These are phyloP conservation scores for Hoplodrina ambigua DNA, from an alignment of 2,888 invertebrate genomes.

Conservation along the genomic window DNA sequence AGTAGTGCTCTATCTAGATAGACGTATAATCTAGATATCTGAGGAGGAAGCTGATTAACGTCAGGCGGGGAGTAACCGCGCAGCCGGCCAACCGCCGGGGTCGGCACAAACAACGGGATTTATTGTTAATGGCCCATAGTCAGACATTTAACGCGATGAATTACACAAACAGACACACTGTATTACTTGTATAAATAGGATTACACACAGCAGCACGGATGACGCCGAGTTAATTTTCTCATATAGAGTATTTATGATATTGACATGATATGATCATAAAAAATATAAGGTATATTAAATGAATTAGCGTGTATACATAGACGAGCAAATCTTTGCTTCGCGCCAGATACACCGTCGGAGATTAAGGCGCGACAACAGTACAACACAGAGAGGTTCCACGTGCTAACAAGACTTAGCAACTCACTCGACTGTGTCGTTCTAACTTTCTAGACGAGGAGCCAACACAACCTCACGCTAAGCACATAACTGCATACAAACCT, in stretches of 20 bases:
- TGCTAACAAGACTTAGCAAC: slow-evolving; percentile 72
- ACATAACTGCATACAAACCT: slow-evolving; percentile 24
- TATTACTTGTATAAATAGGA: slow-evolving; percentile 64
- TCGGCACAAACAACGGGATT: slow-evolving; percentile 83
- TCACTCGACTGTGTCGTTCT: slow-evolving; percentile 68
- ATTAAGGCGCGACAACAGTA: slow-evolving; percentile 68
- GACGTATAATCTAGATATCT: slow-evolving; percentile 80
- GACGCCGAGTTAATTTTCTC: slow-evolving; percentile 47
- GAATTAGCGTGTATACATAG: slow-evolving; percentile 70
- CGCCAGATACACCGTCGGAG: slow-evolving; percentile 61
- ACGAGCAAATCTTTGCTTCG: slow-evolving; percentile 67
- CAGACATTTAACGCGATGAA: slow-evolving; percentile 82
- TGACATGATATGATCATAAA: slow-evolving; percentile 41
- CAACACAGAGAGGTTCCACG: slow-evolving; percentile 70
- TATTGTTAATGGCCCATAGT: slow-evolving; percentile 84
- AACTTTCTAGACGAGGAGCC: slow-evolving; percentile 76
- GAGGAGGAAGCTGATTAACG: slow-evolving; percentile 85
- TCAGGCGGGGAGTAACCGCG: slow-evolving; percentile 72
- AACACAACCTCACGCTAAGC: slow-evolving; percentile 42
- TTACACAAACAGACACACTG: slow-evolving; percentile 73
- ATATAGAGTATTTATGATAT: slow-evolving; percentile 33
- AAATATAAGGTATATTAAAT: slow-evolving; percentile 49
- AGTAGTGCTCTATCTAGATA: slow-evolving; percentile 72
- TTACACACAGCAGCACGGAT: slow-evolving; percentile 58
- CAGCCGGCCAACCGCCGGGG: slow-evolving; percentile 48